These are phyloP conservation scores for Pampus argenteus DNA, from an alignment of 2,797 vertebrate species.

Conservation along the genomic window DNA sequence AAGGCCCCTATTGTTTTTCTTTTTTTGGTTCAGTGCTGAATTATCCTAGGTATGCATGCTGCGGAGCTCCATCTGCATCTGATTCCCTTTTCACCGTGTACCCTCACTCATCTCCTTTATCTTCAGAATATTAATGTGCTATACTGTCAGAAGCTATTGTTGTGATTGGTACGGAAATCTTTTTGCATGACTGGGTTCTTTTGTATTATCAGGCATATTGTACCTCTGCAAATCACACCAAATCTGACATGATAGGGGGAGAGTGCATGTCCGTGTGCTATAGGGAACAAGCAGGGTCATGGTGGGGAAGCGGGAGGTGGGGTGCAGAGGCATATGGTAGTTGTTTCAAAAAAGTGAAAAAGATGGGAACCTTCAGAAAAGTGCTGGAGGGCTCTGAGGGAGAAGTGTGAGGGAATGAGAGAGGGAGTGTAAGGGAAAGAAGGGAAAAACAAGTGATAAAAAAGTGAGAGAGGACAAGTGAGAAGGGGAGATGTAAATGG, in stretches of 20 bases:
- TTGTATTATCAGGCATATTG: conserved; percentile 66
- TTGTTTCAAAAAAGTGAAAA: conserved; percentile 72
- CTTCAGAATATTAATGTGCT: conserved; percentile 74
- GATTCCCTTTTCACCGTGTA: conserved; percentile 57
- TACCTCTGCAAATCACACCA: conserved; percentile 64
- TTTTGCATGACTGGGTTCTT: conserved; percentile 69
- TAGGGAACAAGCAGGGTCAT: conserved; percentile 60
- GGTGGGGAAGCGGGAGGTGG: conserved; percentile 43
- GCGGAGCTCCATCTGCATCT: conserved; percentile 69
- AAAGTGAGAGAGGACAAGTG: conserved; percentile 61
- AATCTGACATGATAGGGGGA: conserved; percentile 60
- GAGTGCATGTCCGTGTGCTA: conserved; percentile 48
- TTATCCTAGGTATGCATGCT: conserved; percentile 63
- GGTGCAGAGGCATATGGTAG: conserved; percentile 79
- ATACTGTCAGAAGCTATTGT: conserved; percentile 75
- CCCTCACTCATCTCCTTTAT: conserved; percentile 64
- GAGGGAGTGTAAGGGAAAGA: conserved; percentile 37
- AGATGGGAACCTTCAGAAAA: conserved; percentile 77
- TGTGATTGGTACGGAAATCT: conserved; percentile 67
- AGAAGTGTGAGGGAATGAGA: conserved; percentile 65
- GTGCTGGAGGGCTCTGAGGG: conserved; percentile 67
- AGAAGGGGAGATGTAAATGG: conserved; percentile 71
- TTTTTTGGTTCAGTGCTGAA: conserved; percentile 36
- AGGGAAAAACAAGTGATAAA: conserved; percentile 41
- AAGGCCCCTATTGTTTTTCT: conserved; percentile 40